phyloP scores from a whole-genome alignment of 2,888 invertebrate species.

The Hetaerina titia region DNA sequence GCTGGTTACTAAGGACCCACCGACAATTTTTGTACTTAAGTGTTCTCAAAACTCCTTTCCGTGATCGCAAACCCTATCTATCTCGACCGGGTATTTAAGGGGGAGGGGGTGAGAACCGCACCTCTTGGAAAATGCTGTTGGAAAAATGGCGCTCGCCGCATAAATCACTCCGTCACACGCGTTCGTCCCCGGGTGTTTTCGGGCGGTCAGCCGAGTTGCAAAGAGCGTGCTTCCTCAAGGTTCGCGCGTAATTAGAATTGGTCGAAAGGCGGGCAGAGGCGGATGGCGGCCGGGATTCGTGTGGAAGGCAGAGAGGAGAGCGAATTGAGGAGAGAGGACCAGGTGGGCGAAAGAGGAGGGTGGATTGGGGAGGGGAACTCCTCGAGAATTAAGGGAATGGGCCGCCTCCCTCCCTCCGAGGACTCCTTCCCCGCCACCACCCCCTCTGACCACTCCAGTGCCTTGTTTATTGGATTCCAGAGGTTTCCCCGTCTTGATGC shows the following conservation, averaged over 20 bases:
- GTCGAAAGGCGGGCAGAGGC: not conserved
- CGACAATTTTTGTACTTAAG: no score
- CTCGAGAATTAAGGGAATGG: conserved; percentile 36
- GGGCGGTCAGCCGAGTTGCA: not conserved
- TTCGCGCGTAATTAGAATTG: conserved; percentile 1
- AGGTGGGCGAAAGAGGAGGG: not conserved
- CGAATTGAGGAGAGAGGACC: not conserved
- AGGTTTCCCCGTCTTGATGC: conserved; percentile 48
- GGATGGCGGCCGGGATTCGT: not conserved
- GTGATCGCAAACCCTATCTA: not conserved
- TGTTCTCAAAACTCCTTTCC: not conserved
- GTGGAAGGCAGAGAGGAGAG: not conserved
- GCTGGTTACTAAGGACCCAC: no score
- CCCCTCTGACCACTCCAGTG: conserved; percentile 23
- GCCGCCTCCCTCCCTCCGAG: not conserved
- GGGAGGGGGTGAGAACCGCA: not conserved
- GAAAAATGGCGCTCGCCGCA: not conserved
- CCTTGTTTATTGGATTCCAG: conserved; percentile 66
- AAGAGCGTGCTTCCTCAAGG: not conserved
- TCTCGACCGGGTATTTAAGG: not conserved
- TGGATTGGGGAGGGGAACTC: not conserved
- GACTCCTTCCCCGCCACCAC: not conserved
- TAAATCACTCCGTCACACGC: not conserved
- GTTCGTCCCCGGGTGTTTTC: not conserved
- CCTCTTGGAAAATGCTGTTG: not conserved